Percentiles rank a stretch among this genome's conserved stretches.
Evolutionary conservation across 1,140 invertebrate genomes (phyloP).

Genomic region (Ganaspis sp.): DNA sequence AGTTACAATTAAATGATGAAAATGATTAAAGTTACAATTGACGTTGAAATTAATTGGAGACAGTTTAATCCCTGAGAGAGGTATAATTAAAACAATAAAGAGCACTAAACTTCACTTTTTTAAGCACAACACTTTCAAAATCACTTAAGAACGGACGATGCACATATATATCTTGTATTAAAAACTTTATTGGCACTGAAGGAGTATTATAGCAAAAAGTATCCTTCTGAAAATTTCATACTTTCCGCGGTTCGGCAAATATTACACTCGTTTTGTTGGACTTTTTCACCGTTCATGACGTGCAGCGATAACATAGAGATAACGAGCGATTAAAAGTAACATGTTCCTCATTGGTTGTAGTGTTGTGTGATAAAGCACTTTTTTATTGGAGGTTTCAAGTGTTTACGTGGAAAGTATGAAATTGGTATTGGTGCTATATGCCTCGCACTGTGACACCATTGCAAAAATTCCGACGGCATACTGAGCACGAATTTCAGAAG

Average conservation of each 20-base stretch:
- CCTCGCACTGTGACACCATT: background rate
- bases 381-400: background rate
- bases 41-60: no score
- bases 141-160: background rate
- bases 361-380: background rate
- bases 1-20: no score
- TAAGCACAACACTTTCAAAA: no score
- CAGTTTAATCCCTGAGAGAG: no score
- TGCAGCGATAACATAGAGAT: background rate
- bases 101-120: no score
- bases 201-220: background rate
- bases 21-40: no score
- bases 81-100: no score
- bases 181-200: background rate
- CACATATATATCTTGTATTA: background rate
- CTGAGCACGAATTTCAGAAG: slow-evolving; percentile 57
- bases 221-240: background rate
- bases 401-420: background rate
- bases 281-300: background rate
- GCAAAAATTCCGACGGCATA: slow-evolving; percentile 48
- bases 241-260: background rate
- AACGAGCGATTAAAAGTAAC: background rate
- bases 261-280: background rate
- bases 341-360: background rate
- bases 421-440: background rate